Evolutionary conservation across 2,888 invertebrate genomes (phyloP).

Genomic region (Agonopterix heracliana): DNA sequence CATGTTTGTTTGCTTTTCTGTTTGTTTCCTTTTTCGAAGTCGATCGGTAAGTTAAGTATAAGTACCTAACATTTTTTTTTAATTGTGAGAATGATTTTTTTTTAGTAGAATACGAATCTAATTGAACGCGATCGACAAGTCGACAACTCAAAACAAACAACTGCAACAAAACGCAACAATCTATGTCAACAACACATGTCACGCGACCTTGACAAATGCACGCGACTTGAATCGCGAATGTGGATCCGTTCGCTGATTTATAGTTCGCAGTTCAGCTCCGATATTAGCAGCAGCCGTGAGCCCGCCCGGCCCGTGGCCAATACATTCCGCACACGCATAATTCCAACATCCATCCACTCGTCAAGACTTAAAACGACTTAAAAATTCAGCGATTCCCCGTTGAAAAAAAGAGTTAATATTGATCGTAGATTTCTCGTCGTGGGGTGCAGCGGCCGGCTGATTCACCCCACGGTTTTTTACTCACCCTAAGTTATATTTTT

Average conservation of each 20-base stretch:
- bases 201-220: conserved; percentile 60
- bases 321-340: conserved; percentile 34
- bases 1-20: no score
- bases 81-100: no score
- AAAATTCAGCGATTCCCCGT: conserved; percentile 70
- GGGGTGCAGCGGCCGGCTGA: conserved; percentile 77
- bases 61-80: no score
- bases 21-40: no score
- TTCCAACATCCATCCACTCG: conserved; percentile 25
- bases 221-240: conserved; percentile 27
- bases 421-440: conserved; percentile 76
- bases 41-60: no score
- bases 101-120: no score
- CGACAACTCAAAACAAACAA: no score
- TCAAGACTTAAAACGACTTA: conserved; percentile 61
- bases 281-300: conserved; percentile 26
- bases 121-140: no score
- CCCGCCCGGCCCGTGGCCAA: conserved; percentile 24
- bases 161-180: no score
- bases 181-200: conserved; percentile 21
- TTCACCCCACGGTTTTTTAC: conserved; percentile 77
- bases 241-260: conserved; percentile 41
- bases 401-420: conserved; percentile 78
- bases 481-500: conserved; percentile 78
- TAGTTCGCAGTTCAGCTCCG: conserved; percentile 30